phyloP scores from a whole-genome alignment of 2,113 vertebrate genomes.

The Ia io region DNA sequence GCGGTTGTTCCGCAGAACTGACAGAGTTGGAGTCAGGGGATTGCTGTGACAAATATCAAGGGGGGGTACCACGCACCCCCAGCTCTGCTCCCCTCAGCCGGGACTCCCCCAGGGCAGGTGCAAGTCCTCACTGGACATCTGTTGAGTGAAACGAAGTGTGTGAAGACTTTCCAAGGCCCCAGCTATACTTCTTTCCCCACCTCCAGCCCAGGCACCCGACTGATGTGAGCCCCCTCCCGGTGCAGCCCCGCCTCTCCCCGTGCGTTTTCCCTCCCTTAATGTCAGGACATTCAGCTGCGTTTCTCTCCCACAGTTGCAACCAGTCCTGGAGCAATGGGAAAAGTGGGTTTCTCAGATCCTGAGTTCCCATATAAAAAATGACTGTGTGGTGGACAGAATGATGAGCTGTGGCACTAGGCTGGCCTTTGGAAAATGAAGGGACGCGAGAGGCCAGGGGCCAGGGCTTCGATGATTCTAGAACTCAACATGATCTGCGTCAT shows the following conservation, averaged over 20 bases:
- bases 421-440: constrained; percentile 65
- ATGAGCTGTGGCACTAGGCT: background rate
- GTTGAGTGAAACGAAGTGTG: background rate
- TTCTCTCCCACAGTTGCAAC: background rate
- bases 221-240: accelerated
- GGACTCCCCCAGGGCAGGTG: too few relatives aligned
- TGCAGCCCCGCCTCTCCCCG: accelerated
- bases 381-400: background rate
- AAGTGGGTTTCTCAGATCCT: background rate
- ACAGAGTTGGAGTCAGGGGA: background rate
- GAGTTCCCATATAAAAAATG: constrained; percentile 38
- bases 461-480: constrained; percentile 70
- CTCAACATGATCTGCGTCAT: constrained; percentile 71
- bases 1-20: accelerated
- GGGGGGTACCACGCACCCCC: accelerated
- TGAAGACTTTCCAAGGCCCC: background rate
- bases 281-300: background rate
- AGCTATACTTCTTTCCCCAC: background rate
- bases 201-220: background rate
- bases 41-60: background rate
- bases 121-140: background rate
- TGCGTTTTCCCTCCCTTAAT: background rate
- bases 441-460: constrained; percentile 63
- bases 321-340: background rate
- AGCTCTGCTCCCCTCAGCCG: background rate